A percentile compares a stretch with the other conserved stretches of the same genome.
These are phyloP conservation scores for Ranitomeya variabilis DNA, from an alignment of 2,113 vertebrate genomes.

Conservation along the genomic window DNA sequence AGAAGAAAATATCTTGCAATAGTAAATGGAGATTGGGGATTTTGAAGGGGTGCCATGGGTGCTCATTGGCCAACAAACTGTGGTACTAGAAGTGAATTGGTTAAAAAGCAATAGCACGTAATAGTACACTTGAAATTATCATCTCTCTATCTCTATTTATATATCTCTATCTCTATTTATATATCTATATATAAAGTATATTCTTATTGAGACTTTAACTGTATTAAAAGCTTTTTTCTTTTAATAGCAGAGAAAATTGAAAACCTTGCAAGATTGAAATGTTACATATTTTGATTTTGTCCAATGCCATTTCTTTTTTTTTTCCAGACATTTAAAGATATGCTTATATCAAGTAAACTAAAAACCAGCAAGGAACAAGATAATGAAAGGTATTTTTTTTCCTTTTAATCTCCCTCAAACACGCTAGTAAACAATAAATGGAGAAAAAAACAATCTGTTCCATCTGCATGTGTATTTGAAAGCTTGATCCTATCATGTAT, in stretches of 20 bases:
- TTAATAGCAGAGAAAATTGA: background rate
- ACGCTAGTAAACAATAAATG: background rate
- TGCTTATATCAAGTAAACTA: background rate
- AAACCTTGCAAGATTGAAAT: background rate
- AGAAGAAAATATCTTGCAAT: too few species aligned
- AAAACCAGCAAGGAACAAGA: background rate
- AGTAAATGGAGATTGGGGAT: too few species aligned
- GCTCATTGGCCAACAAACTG: too few species aligned
- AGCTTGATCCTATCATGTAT: background rate
- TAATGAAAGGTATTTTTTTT: constrained; percentile 65
- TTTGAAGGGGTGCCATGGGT: too few species aligned
- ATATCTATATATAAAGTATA: too few species aligned
- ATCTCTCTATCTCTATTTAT: too few species aligned
- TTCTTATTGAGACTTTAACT: too few species aligned
- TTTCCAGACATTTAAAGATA: constrained; percentile 21
- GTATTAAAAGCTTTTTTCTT: background rate
- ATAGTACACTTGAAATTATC: too few species aligned
- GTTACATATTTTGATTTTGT: background rate
- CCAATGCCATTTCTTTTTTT: background rate
- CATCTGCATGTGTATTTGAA: background rate
- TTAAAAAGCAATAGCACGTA: too few species aligned
- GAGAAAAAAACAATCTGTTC: background rate
- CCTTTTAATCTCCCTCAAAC: background rate
- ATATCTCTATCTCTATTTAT: too few species aligned
- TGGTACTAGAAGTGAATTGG: too few species aligned